These are phyloP conservation scores for Takifugu bimaculatus DNA, from an alignment of 2,113 vertebrate species.

Conservation along the genomic window DNA sequence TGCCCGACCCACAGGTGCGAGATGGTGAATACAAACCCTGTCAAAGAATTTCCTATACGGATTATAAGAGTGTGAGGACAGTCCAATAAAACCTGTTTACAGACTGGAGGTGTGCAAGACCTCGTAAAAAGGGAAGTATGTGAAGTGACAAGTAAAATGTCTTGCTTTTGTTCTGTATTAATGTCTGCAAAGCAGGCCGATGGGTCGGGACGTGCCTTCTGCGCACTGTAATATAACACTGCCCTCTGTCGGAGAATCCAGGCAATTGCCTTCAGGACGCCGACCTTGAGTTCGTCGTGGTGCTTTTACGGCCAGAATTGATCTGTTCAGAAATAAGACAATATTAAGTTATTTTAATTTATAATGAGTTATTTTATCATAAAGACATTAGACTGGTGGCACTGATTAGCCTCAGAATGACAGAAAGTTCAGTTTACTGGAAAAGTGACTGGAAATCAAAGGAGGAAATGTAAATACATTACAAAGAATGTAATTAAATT, in stretches of 20 bases:
- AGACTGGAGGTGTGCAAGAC: conserved; percentile 9
- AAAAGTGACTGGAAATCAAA: not conserved
- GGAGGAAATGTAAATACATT: conserved; percentile 23
- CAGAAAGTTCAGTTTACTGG: not conserved
- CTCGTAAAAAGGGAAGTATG: not conserved
- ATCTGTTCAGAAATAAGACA: no score
- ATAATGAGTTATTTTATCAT: no score
- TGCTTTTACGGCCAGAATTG: no score
- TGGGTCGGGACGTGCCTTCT: conserved; percentile 34
- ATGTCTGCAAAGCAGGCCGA: not conserved
- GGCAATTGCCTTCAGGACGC: conserved; percentile 24
- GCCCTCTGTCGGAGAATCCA: conserved; percentile 43
- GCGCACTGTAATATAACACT: conserved; percentile 37
- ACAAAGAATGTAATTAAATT: not conserved
- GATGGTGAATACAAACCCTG: conserved; percentile 21
- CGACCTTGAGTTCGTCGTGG: not conserved
- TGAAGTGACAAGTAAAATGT: not conserved
- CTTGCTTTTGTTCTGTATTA: not conserved
- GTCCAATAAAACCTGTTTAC: conserved; percentile 17
- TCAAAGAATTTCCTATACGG: conserved; percentile 54
- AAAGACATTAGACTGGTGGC: no score
- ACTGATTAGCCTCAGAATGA: not conserved
- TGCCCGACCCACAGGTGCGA: not conserved
- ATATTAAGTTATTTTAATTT: no score
- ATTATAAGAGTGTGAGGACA: conserved; percentile 62